Conservation (phyloP, 2,888 invertebrate species). For the Coelopa pilipes region DNA sequence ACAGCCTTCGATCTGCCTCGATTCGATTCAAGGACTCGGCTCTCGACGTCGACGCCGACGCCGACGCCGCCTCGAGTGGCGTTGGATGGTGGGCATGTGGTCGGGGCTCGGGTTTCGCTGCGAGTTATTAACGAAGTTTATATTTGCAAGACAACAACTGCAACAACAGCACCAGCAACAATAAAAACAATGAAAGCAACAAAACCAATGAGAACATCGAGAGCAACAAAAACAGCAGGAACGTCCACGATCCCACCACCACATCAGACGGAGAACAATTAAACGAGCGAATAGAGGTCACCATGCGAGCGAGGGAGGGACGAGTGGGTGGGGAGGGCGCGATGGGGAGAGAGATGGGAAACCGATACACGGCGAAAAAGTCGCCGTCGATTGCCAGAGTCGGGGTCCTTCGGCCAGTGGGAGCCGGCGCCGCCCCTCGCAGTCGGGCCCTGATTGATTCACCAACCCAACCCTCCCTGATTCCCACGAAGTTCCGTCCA, state of each 20-base stretch:
- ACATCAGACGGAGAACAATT: not conserved
- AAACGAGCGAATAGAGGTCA: too few species aligned
- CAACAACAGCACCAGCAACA: not conserved
- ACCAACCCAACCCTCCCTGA: too few species aligned
- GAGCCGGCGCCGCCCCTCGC: too few species aligned
- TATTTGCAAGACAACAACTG: slow-evolving; percentile 9
- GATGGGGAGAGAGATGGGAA: too few species aligned
- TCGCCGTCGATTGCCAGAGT: too few species aligned
- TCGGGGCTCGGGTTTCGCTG: slow-evolving; percentile 3
- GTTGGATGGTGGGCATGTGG: not conserved
- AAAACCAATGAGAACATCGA: not conserved
- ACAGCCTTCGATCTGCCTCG: not conserved
- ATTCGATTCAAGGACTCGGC: slow-evolving; percentile 14
- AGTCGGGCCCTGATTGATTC: too few species aligned
- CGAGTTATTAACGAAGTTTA: slow-evolving; percentile 25
- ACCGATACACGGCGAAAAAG: too few species aligned
- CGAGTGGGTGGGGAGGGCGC: too few species aligned
- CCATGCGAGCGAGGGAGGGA: too few species aligned
- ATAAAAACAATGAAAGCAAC: slow-evolving; percentile 9
- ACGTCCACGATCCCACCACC: not conserved
- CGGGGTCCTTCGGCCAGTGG: too few species aligned
- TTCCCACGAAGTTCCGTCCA: too few species aligned
- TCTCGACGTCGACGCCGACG: not conserved
- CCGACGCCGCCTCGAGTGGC: not conserved
- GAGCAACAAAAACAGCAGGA: not conserved